Evolutionary conservation across 2,888 invertebrate species (phyloP).

Genomic region (Fabriciana adippe): DNA sequence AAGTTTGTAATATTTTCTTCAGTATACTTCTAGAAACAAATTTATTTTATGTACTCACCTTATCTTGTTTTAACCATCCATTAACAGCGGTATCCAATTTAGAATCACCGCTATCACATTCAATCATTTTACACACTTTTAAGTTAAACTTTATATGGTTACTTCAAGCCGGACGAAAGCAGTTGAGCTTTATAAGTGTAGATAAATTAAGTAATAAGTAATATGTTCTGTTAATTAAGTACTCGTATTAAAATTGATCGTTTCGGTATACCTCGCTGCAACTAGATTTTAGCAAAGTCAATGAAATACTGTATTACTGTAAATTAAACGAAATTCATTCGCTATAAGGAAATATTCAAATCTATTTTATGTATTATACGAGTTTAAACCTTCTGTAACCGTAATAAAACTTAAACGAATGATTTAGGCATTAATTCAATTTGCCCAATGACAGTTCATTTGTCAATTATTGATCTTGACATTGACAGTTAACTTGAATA

Average conservation of each 20-base stretch:
- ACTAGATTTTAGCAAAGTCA: no score
- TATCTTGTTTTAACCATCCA: conserved; percentile 89
- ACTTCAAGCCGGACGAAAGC: background rate
- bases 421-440: background rate
- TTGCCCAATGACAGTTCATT: background rate
- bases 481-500: background rate
- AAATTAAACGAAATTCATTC: background rate
- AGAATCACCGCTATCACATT: conserved; percentile 68
- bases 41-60: conserved; percentile 69
- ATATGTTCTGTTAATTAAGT: background rate
- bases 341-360: no score
- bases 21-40: background rate
- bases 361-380: no score
- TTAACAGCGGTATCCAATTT: conserved; percentile 85
- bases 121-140: conserved; percentile 38
- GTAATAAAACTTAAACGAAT: no score
- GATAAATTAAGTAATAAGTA: background rate
- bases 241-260: background rate
- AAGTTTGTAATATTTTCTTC: no score
- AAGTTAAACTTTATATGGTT: background rate
- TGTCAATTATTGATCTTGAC: conserved; percentile 13
- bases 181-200: no score
- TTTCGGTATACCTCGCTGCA: background rate
- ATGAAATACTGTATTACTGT: background rate
- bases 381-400: no score